A percentile compares a stretch with the other conserved stretches of the same genome.
These are phyloP conservation scores for Mellivora capensis DNA, from an alignment of 2,113 vertebrate genomes.

Conservation along the genomic window DNA sequence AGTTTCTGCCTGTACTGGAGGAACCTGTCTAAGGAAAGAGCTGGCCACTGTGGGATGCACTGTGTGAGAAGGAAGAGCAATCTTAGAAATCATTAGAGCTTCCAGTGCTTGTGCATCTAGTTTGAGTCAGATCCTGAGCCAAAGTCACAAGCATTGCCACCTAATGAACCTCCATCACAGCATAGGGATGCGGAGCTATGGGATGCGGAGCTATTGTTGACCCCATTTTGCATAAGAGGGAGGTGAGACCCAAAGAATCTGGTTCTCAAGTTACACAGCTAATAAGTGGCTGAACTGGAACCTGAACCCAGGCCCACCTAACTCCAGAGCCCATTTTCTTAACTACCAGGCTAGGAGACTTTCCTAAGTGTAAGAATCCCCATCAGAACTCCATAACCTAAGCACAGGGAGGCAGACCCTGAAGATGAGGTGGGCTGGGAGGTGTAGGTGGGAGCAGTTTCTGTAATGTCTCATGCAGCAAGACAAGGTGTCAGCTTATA, in stretches of 20 bases:
- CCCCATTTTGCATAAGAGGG: not conserved
- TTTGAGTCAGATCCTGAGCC: no score
- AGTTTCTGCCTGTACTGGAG: not conserved
- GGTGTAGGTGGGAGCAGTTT: not conserved
- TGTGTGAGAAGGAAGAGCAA: not conserved
- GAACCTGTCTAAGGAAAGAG: not conserved
- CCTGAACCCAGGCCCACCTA: not conserved
- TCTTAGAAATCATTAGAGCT: no score
- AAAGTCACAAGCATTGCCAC: accelerated
- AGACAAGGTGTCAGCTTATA: not conserved
- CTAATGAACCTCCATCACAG: not conserved
- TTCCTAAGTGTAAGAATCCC: not conserved
- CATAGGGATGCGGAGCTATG: accelerated
- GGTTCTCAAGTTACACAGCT: accelerated
- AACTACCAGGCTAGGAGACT: not conserved
- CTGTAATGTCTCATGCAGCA: accelerated
- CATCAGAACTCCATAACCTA: not conserved
- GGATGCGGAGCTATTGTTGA: not conserved
- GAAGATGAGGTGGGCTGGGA: not conserved
- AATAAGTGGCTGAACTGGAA: not conserved
- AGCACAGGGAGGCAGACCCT: no score
- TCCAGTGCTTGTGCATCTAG: not conserved
- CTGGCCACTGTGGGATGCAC: not conserved
- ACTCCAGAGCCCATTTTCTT: not conserved
- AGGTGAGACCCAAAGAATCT: not conserved